phyloP scores from a whole-genome alignment of 2,797 vertebrate species.

The Micrastur ruficollis region DNA sequence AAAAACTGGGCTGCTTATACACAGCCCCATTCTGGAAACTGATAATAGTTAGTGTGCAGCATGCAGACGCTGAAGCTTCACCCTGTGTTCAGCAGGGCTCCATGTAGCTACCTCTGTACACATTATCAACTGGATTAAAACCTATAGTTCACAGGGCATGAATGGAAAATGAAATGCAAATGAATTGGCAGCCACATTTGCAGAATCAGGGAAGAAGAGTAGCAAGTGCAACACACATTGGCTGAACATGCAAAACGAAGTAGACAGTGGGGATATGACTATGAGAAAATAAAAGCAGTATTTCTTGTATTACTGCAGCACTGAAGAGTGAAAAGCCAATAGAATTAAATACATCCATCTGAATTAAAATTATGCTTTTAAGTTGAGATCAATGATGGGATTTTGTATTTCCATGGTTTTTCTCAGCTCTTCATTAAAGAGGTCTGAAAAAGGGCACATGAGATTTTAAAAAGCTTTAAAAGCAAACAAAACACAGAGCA shows the following conservation, averaged over 20 bases:
- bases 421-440: neutral
- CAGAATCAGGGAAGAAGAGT: neutral
- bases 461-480: neutral
- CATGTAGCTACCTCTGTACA: neutral
- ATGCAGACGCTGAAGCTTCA: accelerated
- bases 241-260: neutral
- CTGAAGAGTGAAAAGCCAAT: neutral
- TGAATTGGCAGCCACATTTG: neutral
- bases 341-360: neutral
- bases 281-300: neutral
- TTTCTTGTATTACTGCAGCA: neutral
- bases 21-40: neutral
- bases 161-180: neutral
- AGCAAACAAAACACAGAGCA: neutral
- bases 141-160: neutral
- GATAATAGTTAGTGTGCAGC: neutral
- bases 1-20: neutral
- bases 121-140: neutral
- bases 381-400: neutral
- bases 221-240: neutral
- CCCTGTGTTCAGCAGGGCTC: neutral
- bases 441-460: neutral
- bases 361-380: neutral
- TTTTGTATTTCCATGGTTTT: neutral
- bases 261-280: neutral